phyloP scores from a whole-genome alignment of 1,140 invertebrate genomes.

The Andrena cerasifolii region DNA sequence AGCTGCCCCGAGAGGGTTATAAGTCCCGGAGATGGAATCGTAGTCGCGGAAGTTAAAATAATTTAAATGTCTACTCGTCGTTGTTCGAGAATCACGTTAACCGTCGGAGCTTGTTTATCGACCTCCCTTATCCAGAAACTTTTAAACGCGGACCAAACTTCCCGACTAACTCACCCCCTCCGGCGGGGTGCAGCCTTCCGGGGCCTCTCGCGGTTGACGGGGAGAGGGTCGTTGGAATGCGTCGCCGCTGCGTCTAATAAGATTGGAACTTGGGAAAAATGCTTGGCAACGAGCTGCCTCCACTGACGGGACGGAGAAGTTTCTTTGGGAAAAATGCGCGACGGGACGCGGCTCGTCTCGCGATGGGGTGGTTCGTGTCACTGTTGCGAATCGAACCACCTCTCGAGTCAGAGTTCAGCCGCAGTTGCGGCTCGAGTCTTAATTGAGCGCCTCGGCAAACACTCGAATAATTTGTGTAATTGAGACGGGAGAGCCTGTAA shows the following conservation, averaged over 20 bases:
- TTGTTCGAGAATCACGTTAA: background rate
- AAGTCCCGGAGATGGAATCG: background rate
- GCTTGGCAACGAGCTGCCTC: background rate
- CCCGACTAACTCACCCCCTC: background rate
- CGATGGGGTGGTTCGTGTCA: too few relatives aligned
- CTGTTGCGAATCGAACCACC: background rate
- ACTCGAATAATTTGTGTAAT: too few relatives aligned
- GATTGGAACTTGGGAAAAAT: background rate
- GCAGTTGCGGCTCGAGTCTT: too few relatives aligned
- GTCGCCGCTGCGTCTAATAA: background rate
- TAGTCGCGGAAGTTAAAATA: slow-evolving; percentile 3
- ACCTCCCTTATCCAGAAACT: background rate
- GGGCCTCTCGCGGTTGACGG: background rate
- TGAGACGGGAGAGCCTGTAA: too few relatives aligned
- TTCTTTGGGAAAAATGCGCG: background rate
- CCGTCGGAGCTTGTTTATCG: background rate
- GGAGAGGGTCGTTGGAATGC: background rate
- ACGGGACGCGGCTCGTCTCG: background rate
- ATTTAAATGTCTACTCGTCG: background rate
- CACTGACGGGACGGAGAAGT: background rate
- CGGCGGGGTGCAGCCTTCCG: background rate
- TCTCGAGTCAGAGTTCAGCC: too few relatives aligned
- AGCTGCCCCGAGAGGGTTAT: background rate
- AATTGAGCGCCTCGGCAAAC: too few relatives aligned
- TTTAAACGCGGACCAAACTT: background rate